Conservation (phyloP, 2,113 vertebrate genomes). For the Paramisgurnus dabryanus region DNA sequence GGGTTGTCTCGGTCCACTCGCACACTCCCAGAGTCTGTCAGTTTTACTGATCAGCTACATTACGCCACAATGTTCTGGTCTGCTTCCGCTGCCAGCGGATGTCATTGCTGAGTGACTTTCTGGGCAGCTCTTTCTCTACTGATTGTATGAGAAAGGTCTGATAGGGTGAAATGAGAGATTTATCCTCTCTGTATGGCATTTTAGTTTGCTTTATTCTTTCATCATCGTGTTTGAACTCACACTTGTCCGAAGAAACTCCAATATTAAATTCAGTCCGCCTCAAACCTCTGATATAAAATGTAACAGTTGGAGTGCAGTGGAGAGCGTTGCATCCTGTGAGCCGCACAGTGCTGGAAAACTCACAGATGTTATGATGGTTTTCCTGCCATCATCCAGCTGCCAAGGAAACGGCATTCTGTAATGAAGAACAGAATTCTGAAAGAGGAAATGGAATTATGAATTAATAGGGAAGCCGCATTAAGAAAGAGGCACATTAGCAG, state of each 20-base stretch:
- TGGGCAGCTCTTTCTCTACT: conserved; percentile 19
- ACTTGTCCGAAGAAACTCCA: conserved; percentile 14
- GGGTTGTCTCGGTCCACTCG: conserved; percentile 53
- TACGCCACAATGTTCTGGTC: conserved; percentile 62
- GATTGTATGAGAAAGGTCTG: conserved; percentile 56
- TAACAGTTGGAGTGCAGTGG: neutral
- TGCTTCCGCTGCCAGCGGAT: conserved; percentile 58
- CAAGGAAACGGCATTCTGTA: conserved; percentile 19
- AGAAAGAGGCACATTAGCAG: neutral
- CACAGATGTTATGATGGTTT: conserved; percentile 23
- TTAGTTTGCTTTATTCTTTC: conserved; percentile 25
- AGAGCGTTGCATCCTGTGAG: neutral
- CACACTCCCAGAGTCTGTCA: conserved; percentile 62
- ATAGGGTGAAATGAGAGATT: conserved; percentile 49
- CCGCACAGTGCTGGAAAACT: conserved; percentile 16
- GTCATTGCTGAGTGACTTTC: conserved; percentile 60
- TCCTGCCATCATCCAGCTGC: conserved; percentile 21
- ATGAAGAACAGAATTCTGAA: neutral
- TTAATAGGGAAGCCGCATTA: too few relatives aligned
- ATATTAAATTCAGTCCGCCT: conserved; percentile 38
- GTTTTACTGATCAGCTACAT: conserved; percentile 69
- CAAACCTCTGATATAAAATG: conserved; percentile 12
- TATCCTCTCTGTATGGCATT: conserved; percentile 37
- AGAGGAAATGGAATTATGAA: neutral
- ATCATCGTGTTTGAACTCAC: conserved; percentile 18